Evolutionary conservation across 1,140 invertebrate genomes (phyloP), one percentile per base, ranked within the genome.

Genomic region (Drosophila subobscura): DNA sequence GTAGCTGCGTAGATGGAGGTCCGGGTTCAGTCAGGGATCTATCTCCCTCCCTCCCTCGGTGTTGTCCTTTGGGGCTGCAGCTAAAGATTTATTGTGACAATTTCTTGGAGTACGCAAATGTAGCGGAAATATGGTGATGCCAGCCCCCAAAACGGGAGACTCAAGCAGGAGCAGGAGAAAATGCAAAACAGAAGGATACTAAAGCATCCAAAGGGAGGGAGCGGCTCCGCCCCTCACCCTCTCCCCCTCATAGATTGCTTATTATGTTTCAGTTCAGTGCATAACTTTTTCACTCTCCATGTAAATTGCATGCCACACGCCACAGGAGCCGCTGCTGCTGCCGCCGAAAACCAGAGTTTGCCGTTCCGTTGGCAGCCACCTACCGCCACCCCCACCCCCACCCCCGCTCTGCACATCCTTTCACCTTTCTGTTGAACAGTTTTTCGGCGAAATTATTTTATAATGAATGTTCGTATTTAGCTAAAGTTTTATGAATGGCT

Each of bases 401-500:
- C 23, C 29, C 20, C 25, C 58, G 10, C n/a, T 4, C 0, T 6
- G 14, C 5, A 14, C 10, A 73, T 23, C 44, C 72, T 33, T 3
- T 40, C 12, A 20, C 55, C 55, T 33, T 33, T 37, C 8, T 45
- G 20, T 41, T 12, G 41, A 60, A 71, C 59, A 33, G 44, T 71
- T 72, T 78, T 52, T 59, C 45, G 63, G 22, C 33, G 47, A 88
- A 88, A 88, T 88, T 89, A 88, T 88, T 88, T 83, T 89, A 89
- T 88, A 88, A 88, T 89, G 83, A 79, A 88, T 88, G 84, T 79
- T 79, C 79, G 84, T 88, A 84, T 88, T 88, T 88, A 79, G 79
- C 84, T 53, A 88, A 88, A 89, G 84, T 89, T 88, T 89, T 84
- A 89, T 88, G 83, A 89, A 88, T 88, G 84, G 79, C 84, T 86